Evolutionary conservation across 2,888 invertebrate genomes (phyloP).

Genomic region (Listrodromus nycthemerus): DNA sequence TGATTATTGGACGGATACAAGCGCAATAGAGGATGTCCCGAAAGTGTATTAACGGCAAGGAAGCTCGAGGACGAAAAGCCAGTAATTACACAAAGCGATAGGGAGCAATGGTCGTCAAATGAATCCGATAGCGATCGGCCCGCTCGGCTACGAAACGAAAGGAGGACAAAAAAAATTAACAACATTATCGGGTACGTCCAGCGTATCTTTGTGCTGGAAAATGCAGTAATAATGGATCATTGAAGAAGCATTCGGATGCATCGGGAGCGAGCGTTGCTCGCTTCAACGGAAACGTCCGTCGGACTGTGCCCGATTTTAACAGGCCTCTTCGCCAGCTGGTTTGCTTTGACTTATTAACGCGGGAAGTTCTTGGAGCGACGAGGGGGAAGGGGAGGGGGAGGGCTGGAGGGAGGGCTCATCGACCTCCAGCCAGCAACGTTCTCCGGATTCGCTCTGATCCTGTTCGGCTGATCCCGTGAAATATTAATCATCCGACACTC

Average conservation of each 20-base stretch:
- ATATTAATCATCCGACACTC: constrained; percentile 53
- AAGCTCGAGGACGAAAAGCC: constrained; percentile 4
- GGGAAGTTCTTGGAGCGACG: constrained; percentile 24
- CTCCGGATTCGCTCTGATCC: constrained; percentile 13
- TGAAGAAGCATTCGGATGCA: constrained; percentile 13
- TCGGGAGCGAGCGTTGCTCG: constrained; percentile 46
- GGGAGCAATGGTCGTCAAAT: not conserved
- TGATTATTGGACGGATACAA: not conserved
- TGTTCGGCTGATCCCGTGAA: constrained; percentile 39
- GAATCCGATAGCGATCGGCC: not conserved
- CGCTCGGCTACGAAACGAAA: not conserved
- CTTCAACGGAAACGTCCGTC: constrained; percentile 53
- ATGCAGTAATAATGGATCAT: not conserved
- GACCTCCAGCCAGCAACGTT: constrained; percentile 27
- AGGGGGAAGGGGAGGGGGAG: not conserved
- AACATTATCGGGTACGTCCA: not conserved
- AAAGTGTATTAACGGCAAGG: not conserved
- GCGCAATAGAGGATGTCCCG: not conserved
- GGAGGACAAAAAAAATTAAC: not conserved
- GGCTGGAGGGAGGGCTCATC: constrained; percentile 23
- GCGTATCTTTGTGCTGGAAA: not conserved
- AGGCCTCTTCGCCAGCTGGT: constrained; percentile 25
- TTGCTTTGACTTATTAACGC: constrained; percentile 59
- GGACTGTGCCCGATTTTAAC: constrained; percentile 34
- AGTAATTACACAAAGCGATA: not conserved